Conservation (phyloP, 1,140 invertebrate genomes). For the Drosophila obscura region DNA sequence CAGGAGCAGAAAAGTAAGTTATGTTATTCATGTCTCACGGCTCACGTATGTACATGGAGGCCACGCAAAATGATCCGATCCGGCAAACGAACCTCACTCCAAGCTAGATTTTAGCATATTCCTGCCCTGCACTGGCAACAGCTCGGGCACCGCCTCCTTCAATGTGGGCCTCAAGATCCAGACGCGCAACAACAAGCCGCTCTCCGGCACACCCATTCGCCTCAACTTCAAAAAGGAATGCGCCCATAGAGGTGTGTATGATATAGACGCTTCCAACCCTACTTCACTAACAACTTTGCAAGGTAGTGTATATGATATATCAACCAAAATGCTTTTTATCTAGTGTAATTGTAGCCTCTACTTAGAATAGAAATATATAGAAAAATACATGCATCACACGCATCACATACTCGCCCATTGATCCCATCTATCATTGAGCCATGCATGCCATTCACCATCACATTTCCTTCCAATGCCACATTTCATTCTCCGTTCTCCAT, state of each 20-base stretch:
- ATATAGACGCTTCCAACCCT: conserved; percentile 84
- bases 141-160: conserved; percentile 94
- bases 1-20: conserved; percentile 90
- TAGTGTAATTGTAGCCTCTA: conserved; percentile 32
- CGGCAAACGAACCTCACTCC: conserved; percentile 32
- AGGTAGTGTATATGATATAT: conserved; percentile 84
- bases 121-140: conserved; percentile 94
- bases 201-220: conserved; percentile 95
- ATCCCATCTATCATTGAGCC: no score
- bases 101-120: conserved; percentile 94
- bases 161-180: conserved; percentile 94
- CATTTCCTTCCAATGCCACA: not conserved
- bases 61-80: not conserved
- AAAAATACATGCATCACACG: not conserved
- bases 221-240: conserved; percentile 97
- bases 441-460: not conserved
- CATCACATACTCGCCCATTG: no score
- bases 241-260: conserved; percentile 93
- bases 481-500: not conserved
- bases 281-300: conserved; percentile 84
- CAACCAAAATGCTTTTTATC: conserved; percentile 72
- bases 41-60: not conserved
- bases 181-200: conserved; percentile 89
- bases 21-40: conserved; percentile 9
- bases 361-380: conserved; percentile 4